Conservation (phyloP, 2,113 vertebrate genomes). For the Trichechus manatus region DNA sequence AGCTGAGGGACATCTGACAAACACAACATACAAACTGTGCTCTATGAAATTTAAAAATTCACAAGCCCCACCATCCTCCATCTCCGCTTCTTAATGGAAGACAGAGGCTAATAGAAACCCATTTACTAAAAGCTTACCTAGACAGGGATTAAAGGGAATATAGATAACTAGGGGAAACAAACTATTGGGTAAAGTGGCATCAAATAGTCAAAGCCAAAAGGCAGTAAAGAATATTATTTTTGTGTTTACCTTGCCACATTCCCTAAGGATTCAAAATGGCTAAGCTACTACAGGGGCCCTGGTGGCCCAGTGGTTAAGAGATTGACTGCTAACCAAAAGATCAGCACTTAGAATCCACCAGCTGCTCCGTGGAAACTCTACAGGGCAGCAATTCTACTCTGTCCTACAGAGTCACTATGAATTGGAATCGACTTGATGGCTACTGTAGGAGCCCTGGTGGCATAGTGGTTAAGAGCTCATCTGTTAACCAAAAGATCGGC, state of each 20-base stretch:
- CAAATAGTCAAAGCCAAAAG: neutral
- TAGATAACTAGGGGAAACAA: neutral
- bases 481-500: too few relatives aligned
- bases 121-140: neutral
- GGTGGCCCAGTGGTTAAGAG: too few relatives aligned
- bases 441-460: too few relatives aligned
- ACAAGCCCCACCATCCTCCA: neutral
- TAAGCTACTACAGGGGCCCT: neutral
- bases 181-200: neutral
- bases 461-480: too few relatives aligned
- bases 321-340: too few relatives aligned
- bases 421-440: too few relatives aligned
- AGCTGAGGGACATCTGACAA: neutral
- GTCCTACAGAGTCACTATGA: neutral
- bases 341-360: too few relatives aligned
- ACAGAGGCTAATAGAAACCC: neutral
- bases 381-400: too few relatives aligned
- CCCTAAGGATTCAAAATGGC: neutral
- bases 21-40: neutral
- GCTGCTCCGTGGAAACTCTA: too few relatives aligned
- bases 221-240: neutral
- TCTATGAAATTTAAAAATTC: slow-evolving; percentile 13
- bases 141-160: neutral
- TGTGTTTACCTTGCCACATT: neutral
- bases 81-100: slow-evolving; percentile 1